A percentile compares a stretch with the other conserved stretches of the same genome.
phyloP scores from a whole-genome alignment of 2,888 invertebrate genomes.

The Eledona agricola region DNA sequence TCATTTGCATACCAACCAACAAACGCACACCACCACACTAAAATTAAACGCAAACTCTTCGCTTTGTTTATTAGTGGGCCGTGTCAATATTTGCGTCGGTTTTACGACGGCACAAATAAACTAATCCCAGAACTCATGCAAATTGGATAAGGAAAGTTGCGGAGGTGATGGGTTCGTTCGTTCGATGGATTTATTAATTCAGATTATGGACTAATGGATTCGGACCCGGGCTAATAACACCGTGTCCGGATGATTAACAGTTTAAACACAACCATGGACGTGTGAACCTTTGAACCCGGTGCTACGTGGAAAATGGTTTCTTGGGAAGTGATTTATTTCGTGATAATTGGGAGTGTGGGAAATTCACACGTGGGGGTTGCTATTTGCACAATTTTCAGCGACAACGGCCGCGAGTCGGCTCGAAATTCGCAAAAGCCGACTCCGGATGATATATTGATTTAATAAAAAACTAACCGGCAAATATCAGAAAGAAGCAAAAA shows the following conservation, averaged over 20 bases:
- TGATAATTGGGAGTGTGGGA: conserved; percentile 23
- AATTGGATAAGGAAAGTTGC: conserved; percentile 16
- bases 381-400: too few relatives aligned
- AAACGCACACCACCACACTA: conserved; percentile 38
- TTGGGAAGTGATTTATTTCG: conserved; percentile 21
- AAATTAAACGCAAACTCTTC: conserved; percentile 48
- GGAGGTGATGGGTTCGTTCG: background rate
- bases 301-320: conserved; percentile 7
- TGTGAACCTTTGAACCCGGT: conserved; percentile 21
- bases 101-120: conserved; percentile 30
- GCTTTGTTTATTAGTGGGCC: conserved; percentile 47
- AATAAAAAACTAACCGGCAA: too few relatives aligned
- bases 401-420: too few relatives aligned
- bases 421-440: too few relatives aligned
- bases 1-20: conserved; percentile 52
- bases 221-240: conserved; percentile 15
- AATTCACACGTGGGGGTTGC: conserved; percentile 14
- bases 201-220: conserved; percentile 16
- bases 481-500: too few relatives aligned
- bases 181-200: conserved; percentile 15
- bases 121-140: conserved; percentile 32
- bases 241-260: conserved; percentile 29
- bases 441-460: too few relatives aligned
- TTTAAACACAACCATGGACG: conserved; percentile 28
- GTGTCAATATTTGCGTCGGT: conserved; percentile 48